Conservation (phyloP, 2,113 vertebrate species). For the Piliocolobus tephrosceles region DNA sequence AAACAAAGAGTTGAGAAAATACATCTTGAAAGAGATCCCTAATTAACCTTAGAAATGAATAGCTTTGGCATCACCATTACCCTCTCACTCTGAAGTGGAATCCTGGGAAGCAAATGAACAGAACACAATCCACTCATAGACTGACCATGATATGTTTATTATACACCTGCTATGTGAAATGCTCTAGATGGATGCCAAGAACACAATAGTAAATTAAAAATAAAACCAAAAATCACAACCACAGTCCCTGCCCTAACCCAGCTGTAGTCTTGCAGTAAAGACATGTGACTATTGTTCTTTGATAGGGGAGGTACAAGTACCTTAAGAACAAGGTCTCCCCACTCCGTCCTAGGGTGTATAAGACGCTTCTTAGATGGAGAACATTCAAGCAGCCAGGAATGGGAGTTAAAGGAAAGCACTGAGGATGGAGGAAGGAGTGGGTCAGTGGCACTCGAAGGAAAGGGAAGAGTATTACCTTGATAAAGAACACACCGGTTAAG, state of each 20-base stretch:
- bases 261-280: background rate
- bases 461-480: background rate
- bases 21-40: background rate
- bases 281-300: background rate
- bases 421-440: accelerated
- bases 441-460: too few species aligned
- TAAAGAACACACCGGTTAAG: background rate
- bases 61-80: background rate
- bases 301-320: background rate
- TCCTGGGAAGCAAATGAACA: background rate
- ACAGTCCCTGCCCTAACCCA: background rate
- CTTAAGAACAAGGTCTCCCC: background rate
- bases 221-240: background rate
- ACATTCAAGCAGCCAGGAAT: background rate
- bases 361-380: background rate
- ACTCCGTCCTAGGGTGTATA: too few species aligned
- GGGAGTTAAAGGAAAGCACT: background rate
- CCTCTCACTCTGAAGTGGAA: background rate
- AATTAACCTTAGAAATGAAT: background rate
- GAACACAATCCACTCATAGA: background rate
- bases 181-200: background rate
- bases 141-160: background rate
- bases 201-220: background rate
- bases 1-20: background rate
- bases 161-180: background rate